A percentile compares a stretch with the other conserved stretches of the same genome.
Evolutionary conservation across 2,797 vertebrate species (phyloP).

Genomic region (Falco concolor): DNA sequence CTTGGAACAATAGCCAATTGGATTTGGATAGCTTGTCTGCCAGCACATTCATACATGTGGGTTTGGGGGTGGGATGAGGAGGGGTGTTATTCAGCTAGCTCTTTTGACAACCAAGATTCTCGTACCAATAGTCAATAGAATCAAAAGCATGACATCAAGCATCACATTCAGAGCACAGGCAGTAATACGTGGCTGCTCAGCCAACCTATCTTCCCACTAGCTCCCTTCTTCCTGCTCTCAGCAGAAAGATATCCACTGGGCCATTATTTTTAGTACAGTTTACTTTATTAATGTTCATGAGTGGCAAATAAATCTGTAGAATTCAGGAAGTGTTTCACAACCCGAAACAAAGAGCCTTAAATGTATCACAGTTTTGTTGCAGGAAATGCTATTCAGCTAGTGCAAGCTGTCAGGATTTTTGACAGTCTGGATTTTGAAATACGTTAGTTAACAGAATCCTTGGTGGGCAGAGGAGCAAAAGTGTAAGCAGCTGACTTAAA

Average conservation of each 20-base stretch:
- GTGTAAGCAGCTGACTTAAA: neutral
- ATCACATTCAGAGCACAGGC: neutral
- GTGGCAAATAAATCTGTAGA: neutral
- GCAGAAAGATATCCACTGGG: neutral
- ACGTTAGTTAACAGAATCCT: neutral
- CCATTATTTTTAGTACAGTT: neutral
- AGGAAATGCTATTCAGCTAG: neutral
- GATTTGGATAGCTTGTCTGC: neutral
- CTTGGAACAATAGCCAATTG: neutral
- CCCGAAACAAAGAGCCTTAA: neutral
- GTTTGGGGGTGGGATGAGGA: neutral
- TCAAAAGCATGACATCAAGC: neutral
- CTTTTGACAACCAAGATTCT: neutral
- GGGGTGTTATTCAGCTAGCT: neutral
- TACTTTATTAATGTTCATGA: neutral
- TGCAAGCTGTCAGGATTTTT: neutral
- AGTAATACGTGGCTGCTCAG: neutral
- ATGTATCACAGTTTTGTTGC: neutral
- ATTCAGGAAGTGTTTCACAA: neutral
- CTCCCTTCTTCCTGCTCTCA: neutral
- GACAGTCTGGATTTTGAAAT: neutral
- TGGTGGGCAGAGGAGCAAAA: neutral
- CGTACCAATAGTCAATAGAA: neutral
- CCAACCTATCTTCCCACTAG: neutral
- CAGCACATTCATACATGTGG: accelerated